These are phyloP conservation scores for Calliopsis andreniformis DNA, from an alignment of 1,140 invertebrate species.

Conservation along the genomic window DNA sequence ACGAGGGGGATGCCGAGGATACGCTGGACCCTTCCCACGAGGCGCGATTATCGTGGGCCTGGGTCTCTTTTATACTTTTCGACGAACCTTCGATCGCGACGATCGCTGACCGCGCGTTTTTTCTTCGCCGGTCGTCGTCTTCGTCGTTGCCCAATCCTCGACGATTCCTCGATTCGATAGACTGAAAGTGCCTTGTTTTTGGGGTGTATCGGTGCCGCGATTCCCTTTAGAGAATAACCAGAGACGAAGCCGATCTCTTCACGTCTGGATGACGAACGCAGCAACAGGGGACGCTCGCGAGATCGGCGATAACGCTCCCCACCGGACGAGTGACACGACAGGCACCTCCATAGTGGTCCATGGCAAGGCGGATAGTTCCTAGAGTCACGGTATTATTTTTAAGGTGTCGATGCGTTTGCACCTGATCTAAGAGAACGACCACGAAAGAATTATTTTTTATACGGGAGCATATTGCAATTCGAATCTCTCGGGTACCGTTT, in stretches of 20 bases:
- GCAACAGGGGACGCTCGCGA: background rate
- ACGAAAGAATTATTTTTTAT: slow-evolving; percentile 54
- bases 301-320: background rate
- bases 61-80: background rate
- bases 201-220: slow-evolving; percentile 46
- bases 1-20: slow-evolving; percentile 22
- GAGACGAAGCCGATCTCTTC: background rate
- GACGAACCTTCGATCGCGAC: slow-evolving; percentile 14
- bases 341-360: slow-evolving; percentile 59
- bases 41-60: background rate
- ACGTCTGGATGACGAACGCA: background rate
- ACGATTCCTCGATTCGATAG: slow-evolving; percentile 61
- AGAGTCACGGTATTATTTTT: slow-evolving; percentile 80
- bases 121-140: slow-evolving; percentile 14
- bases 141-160: slow-evolving; percentile 45
- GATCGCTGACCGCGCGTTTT: background rate
- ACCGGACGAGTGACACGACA: slow-evolving; percentile 18
- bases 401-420: slow-evolving; percentile 77
- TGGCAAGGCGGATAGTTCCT: slow-evolving; percentile 78
- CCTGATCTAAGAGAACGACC: slow-evolving; percentile 54
- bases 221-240: slow-evolving; percentile 4
- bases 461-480: slow-evolving; percentile 39
- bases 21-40: background rate
- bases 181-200: slow-evolving; percentile 68
- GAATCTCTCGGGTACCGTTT: slow-evolving; percentile 6